Percentiles rank a stretch among this genome's conserved stretches.
phyloP scores from a whole-genome alignment of 2,113 vertebrate genomes.

The Panthera tigris region DNA sequence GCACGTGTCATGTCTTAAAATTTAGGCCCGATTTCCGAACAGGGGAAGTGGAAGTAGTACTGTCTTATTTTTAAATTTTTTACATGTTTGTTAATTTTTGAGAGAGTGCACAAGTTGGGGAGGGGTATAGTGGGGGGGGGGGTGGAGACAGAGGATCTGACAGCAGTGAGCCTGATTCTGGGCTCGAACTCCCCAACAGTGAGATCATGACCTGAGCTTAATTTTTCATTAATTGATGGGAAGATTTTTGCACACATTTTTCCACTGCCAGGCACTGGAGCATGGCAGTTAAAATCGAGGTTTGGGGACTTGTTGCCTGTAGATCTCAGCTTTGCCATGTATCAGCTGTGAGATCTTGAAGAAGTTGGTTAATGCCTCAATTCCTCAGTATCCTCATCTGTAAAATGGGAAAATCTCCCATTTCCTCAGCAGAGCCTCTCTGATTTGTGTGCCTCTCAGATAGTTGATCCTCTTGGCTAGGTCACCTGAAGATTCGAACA shows the following conservation, averaged over 20 bases:
- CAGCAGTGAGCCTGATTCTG: too few species aligned
- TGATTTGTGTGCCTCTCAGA: neutral
- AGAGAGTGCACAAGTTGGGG: too few species aligned
- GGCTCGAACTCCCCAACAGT: too few species aligned
- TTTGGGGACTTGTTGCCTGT: neutral
- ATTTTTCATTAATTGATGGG: neutral
- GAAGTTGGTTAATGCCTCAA: neutral
- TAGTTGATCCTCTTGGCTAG: neutral
- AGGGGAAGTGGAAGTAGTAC: neutral
- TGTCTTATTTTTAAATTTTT: neutral
- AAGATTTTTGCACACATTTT: slow-evolving; percentile 15
- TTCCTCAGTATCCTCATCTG: neutral
- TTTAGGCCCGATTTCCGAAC: neutral
- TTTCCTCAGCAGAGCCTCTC: neutral
- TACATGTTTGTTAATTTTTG: too few species aligned
- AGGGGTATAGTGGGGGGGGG: too few species aligned
- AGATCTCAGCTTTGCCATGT: neutral
- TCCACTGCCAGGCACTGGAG: neutral
- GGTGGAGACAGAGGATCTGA: too few species aligned
- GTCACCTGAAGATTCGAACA: neutral
- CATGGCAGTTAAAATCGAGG: neutral
- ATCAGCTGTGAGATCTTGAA: neutral
- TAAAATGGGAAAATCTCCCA: neutral
- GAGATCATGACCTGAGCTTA: neutral
- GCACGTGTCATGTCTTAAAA: neutral